A percentile compares a stretch with the other conserved stretches of the same genome.
Evolutionary conservation across 2,113 vertebrate species (phyloP).

Genomic region (Stomatorhinus ivindoensis): DNA sequence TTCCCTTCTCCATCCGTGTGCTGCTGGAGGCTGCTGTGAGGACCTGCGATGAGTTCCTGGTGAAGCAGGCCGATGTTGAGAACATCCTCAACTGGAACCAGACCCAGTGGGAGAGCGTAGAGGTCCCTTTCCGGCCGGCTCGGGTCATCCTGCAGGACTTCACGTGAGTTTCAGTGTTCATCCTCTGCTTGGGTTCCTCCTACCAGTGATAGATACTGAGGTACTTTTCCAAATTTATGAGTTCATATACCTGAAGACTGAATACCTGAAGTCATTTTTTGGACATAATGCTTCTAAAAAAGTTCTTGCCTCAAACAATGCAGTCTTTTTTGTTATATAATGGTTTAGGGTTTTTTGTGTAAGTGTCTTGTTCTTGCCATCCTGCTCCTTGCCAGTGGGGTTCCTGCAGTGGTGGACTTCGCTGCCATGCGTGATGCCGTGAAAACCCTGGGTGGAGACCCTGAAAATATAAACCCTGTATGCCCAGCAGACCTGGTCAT

Average conservation of each 20-base stretch:
- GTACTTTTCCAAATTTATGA: neutral
- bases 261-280: neutral
- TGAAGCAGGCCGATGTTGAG: conserved; percentile 83
- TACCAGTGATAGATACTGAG: neutral
- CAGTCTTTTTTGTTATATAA: neutral
- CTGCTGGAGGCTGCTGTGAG: conserved; percentile 86
- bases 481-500: conserved; percentile 96
- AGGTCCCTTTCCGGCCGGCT: conserved; percentile 90
- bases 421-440: conserved; percentile 95
- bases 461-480: conserved; percentile 89
- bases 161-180: conserved; percentile 67
- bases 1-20: conserved; percentile 88
- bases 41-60: conserved; percentile 89
- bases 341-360: neutral
- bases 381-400: conserved; percentile 63
- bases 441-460: conserved; percentile 79
- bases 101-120: conserved; percentile 74
- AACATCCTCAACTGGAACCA: conserved; percentile 87
- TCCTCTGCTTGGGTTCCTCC: neutral
- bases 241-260: neutral
- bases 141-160: conserved; percentile 95
- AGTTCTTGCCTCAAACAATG: neutral
- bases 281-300: neutral
- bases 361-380: neutral
- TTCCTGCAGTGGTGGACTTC: conserved; percentile 95